phyloP scores from a whole-genome alignment of 2,113 vertebrate genomes.

The Cromileptes altivelis region DNA sequence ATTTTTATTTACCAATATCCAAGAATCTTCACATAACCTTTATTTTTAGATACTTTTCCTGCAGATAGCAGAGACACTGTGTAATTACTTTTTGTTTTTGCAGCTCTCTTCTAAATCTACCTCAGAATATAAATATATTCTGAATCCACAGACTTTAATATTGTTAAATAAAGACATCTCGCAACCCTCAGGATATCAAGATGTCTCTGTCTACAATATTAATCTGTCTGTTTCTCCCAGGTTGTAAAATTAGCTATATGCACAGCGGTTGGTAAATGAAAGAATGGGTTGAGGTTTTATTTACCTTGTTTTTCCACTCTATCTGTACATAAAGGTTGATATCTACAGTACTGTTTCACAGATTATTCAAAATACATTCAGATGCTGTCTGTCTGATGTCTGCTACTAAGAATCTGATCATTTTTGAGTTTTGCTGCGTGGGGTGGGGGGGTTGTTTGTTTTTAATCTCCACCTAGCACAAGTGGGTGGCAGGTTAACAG shows the following conservation, averaged over 20 bases:
- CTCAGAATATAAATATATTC: conserved; percentile 3
- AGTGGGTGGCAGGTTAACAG: conserved; percentile 32
- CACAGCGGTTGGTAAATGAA: background rate
- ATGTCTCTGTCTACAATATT: background rate
- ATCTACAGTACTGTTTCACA: background rate
- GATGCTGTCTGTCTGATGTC: background rate
- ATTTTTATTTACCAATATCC: no score
- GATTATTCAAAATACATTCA: background rate
- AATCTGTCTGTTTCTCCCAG: background rate
- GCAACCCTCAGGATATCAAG: background rate
- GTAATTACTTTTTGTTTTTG: background rate
- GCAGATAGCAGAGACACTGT: background rate
- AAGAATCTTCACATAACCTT: background rate
- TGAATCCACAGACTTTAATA: conserved; percentile 15
- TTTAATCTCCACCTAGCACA: conserved; percentile 15
- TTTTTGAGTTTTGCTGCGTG: background rate
- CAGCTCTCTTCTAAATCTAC: background rate
- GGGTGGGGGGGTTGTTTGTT: conserved; percentile 8
- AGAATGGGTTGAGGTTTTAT: background rate
- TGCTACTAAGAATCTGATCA: background rate
- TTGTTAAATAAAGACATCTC: conserved; percentile 1
- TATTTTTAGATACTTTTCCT: background rate
- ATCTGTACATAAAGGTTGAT: background rate
- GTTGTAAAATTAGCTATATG: conserved; percentile 15
- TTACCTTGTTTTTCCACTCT: background rate